These are phyloP conservation scores for Eumeta japonica DNA, from an alignment of 1,140 invertebrate genomes.

Conservation along the genomic window DNA sequence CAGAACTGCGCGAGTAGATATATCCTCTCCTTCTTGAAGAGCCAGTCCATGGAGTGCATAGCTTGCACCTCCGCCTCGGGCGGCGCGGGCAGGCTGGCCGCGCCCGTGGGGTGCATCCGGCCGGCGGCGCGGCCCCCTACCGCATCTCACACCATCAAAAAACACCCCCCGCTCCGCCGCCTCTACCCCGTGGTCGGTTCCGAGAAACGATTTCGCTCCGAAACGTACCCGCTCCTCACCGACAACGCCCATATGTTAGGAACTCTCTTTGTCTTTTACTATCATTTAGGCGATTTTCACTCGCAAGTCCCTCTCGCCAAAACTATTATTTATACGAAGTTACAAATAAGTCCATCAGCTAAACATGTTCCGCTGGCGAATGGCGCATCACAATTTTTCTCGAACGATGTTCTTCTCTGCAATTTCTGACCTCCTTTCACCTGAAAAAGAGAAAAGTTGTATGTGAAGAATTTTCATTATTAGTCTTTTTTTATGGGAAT, in stretches of 20 bases:
- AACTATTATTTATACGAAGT: no score
- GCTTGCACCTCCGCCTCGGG: slow-evolving; percentile 73
- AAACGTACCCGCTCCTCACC: not conserved
- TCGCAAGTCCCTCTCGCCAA: no score
- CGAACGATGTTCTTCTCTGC: no score
- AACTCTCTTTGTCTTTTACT: no score
- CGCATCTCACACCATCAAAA: slow-evolving; percentile 36
- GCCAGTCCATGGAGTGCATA: slow-evolving; percentile 91
- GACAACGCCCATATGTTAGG: not conserved
- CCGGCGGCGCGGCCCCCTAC: slow-evolving; percentile 35
- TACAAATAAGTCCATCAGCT: no score
- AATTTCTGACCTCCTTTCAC: no score
- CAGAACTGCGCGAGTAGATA: slow-evolving; percentile 89
- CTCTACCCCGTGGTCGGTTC: slow-evolving; percentile 8
- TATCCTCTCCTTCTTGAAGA: slow-evolving; percentile 91
- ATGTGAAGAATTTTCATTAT: no score
- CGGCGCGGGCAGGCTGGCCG: slow-evolving; percentile 74
- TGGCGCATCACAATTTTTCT: no score
- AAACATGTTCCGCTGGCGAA: no score
- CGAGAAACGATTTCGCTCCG: not conserved
- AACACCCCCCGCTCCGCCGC: slow-evolving; percentile 22
- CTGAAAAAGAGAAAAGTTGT: no score
- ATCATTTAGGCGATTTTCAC: no score
- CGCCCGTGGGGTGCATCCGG: slow-evolving; percentile 73
- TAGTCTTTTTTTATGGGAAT: no score